These are phyloP conservation scores for Saguinus imperator DNA, from an alignment of 2,113 vertebrate genomes.

Conservation along the genomic window DNA sequence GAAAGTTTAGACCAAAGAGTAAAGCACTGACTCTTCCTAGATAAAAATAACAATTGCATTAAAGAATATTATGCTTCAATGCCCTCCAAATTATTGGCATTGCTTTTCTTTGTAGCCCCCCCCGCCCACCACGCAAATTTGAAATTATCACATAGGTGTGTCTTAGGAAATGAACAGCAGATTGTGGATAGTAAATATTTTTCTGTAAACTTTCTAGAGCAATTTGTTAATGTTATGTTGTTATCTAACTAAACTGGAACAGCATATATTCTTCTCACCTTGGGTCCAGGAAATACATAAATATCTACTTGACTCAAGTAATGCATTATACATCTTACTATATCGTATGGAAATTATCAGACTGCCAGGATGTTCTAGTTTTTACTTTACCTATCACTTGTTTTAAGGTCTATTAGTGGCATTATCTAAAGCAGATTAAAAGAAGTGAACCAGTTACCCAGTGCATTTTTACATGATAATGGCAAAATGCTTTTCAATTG, in stretches of 20 bases:
- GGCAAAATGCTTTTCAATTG: neutral
- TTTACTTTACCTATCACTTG: neutral
- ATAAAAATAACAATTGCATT: neutral
- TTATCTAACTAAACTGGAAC: neutral
- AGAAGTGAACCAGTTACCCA: neutral
- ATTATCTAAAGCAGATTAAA: neutral
- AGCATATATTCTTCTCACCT: neutral
- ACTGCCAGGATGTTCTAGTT: neutral
- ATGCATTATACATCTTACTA: constrained; percentile 10
- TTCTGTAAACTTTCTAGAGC: constrained; percentile 15
- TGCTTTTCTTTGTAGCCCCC: neutral
- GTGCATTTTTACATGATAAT: neutral
- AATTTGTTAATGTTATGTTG: neutral
- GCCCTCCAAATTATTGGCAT: neutral
- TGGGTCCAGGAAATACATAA: neutral
- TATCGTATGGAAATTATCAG: neutral
- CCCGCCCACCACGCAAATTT: neutral
- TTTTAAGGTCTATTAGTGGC: constrained; percentile 9
- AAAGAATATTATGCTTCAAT: neutral
- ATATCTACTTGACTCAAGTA: neutral
- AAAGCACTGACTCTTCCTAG: neutral
- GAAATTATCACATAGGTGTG: neutral
- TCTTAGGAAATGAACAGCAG: neutral
- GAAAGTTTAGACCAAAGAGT: neutral
- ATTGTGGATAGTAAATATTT: neutral